These are phyloP conservation scores for Aporrectodea caliginosa DNA, from an alignment of 1,140 invertebrate genomes.

Conservation along the genomic window DNA sequence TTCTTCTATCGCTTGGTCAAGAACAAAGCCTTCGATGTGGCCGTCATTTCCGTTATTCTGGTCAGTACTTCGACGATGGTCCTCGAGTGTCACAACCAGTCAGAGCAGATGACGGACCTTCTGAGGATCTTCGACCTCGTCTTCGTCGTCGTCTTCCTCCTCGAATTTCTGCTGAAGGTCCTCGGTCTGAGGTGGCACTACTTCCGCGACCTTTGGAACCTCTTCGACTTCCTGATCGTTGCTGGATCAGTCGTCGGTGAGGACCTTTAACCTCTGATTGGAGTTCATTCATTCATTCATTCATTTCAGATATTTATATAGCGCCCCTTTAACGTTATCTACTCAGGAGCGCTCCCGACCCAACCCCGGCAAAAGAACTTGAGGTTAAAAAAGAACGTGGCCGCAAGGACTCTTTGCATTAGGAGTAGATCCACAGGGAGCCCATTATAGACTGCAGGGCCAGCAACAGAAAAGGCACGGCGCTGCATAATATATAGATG, in stretches of 20 bases:
- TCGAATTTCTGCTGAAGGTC: conserved; percentile 91
- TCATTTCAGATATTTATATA: too few relatives aligned
- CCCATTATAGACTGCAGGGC: too few relatives aligned
- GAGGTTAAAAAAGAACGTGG: too few relatives aligned
- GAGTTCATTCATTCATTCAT: too few relatives aligned
- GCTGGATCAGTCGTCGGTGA: conserved; percentile 79
- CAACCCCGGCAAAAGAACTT: too few relatives aligned
- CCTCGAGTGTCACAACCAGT: conserved; percentile 95
- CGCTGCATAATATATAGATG: too few relatives aligned
- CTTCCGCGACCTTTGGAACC: conserved; percentile 91
- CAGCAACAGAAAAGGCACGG: too few relatives aligned
- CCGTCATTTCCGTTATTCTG: conserved; percentile 97
- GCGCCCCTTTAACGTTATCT: too few relatives aligned
- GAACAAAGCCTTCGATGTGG: conserved; percentile 88
- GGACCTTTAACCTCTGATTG: too few relatives aligned
- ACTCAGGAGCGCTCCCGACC: too few relatives aligned
- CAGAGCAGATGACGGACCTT: conserved; percentile 80
- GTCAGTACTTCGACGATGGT: conserved; percentile 98
- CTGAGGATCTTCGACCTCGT: conserved; percentile 92
- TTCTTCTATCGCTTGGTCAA: conserved; percentile 95
- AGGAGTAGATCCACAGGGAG: too few relatives aligned
- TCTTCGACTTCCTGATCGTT: conserved; percentile 90
- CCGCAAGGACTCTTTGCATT: too few relatives aligned
- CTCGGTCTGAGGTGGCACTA: conserved; percentile 87
- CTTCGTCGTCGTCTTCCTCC: conserved; percentile 89